Base-by-base conservation (phyloP, 2,113 vertebrate species). In the Gnathonemus echidnorhynchus region DNA sequence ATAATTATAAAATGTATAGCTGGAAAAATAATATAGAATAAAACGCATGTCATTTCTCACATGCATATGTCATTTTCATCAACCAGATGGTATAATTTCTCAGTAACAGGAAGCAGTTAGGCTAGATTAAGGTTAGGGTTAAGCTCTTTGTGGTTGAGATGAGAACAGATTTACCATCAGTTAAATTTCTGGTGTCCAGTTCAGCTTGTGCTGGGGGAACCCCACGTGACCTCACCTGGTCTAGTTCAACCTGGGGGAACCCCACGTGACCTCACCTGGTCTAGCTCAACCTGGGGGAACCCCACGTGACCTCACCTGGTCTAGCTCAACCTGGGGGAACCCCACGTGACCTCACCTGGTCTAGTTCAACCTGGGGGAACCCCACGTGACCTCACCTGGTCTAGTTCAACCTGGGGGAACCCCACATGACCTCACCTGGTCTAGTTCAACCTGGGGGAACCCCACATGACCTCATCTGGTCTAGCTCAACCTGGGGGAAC, bases 61-160 rank as follows among this genome's bases (percentile, higher is more conserved):
- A 56, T 6, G 53, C 7, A 6, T 56, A 21, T 56, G 17, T 91
- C 87, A 91, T 89, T 91, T 56, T 84, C 56, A 7, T 80, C 15
- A 88, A 11, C 91, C 92, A 94, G 93, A 93, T 94, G 92, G 92
- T 42, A 84, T 80, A 58, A 92, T 49, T 70, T 74, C 88, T 42
- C 88, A 89, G 89, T 77, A 89, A 31, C 89, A 93, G 90, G 91
- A 88, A 85, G 92, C 92, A 89, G 10, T 17, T 15, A 15, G 70
- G 31, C 31, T 87, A 91, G 90, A 92, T 91, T 91, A 89, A 45
- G 90, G 91, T 93, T 90, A 88, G 88, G 91, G 83, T 91, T 93
- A 93, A 93, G 94, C 90, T 92, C 88, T 39, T 49, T 45, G 39
- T 88, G 88, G 56, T 90, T 89, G 48, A 92, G 92, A 19, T 49